Conservation (phyloP, 2,113 vertebrate genomes). For the Puntigrus tetrazona region DNA sequence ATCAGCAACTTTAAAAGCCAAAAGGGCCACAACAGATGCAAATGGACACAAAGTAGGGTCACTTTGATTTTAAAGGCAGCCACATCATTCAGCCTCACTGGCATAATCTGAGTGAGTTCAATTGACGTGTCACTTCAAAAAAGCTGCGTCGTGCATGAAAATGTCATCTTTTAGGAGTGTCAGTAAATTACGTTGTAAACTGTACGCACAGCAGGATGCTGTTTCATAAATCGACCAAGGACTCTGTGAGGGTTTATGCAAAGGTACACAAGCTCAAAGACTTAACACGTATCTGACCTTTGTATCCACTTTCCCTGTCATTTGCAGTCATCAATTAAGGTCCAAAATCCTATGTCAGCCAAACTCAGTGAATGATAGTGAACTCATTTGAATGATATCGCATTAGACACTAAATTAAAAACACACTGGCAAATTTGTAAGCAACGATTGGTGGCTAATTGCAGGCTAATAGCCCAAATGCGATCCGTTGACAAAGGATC, state of each 20-base stretch:
- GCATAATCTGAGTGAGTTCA: constrained; percentile 17
- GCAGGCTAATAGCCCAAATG: background rate
- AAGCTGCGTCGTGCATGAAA: constrained; percentile 3
- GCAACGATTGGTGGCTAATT: background rate
- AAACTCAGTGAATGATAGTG: background rate
- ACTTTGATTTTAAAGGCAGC: constrained; percentile 9
- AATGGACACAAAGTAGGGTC: background rate
- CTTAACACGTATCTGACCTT: background rate
- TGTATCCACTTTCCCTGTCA: background rate
- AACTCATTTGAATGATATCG: background rate
- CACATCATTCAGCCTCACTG: constrained; percentile 2
- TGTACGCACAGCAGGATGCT: background rate
- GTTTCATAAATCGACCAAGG: constrained; percentile 12
- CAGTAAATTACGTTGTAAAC: constrained; percentile 28
- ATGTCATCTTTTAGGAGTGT: constrained; percentile 1
- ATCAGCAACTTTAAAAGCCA: background rate
- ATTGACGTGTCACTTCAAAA: constrained; percentile 8
- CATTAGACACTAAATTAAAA: background rate
- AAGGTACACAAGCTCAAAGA: constrained; percentile 2
- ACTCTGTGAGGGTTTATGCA: constrained; percentile 6
- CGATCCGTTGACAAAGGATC: background rate
- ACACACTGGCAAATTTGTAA: background rate
- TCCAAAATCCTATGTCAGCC: background rate
- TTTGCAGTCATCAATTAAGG: background rate
- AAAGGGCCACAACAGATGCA: background rate